Conservation (phyloP, 2,888 invertebrate species). For the Beris chalybata region DNA sequence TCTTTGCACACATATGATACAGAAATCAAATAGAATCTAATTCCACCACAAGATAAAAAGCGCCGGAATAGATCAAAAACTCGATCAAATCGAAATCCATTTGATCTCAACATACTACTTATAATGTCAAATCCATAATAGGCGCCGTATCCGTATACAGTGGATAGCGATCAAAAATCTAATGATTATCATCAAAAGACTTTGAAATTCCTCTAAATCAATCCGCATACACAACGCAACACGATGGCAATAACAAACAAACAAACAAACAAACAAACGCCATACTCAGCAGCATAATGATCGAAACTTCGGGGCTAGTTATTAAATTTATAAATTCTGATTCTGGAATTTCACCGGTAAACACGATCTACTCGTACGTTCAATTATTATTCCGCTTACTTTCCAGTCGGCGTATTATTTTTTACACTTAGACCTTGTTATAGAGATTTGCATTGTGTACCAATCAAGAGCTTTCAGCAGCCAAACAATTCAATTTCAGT, state of each 20-base stretch:
- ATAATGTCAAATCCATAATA: conserved; percentile 25
- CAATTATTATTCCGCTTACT: conserved; percentile 19
- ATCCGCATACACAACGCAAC: conserved; percentile 22
- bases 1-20: no score
- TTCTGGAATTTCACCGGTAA: conserved; percentile 31
- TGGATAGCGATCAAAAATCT: neutral
- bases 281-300: conserved; percentile 28
- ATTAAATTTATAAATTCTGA: conserved; percentile 28
- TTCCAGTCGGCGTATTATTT: conserved; percentile 7
- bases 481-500: conserved; percentile 16
- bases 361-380: conserved; percentile 12
- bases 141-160: conserved; percentile 17
- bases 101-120: conserved; percentile 29
- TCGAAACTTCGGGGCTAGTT: conserved; percentile 25
- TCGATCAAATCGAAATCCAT: conserved; percentile 21
- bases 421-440: conserved; percentile 22
- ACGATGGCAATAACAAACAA: no score
- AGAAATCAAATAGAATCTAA: conserved; percentile 3
- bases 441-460: conserved; percentile 18
- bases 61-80: conserved; percentile 22
- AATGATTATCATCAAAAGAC: conserved; percentile 27
- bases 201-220: conserved; percentile 25
- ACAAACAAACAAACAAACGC: conserved; percentile 13
- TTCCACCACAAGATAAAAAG: conserved; percentile 23
- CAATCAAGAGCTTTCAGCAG: conserved; percentile 25